Conservation (phyloP, 2,797 vertebrate species). For the Pelochelys cantorii region DNA sequence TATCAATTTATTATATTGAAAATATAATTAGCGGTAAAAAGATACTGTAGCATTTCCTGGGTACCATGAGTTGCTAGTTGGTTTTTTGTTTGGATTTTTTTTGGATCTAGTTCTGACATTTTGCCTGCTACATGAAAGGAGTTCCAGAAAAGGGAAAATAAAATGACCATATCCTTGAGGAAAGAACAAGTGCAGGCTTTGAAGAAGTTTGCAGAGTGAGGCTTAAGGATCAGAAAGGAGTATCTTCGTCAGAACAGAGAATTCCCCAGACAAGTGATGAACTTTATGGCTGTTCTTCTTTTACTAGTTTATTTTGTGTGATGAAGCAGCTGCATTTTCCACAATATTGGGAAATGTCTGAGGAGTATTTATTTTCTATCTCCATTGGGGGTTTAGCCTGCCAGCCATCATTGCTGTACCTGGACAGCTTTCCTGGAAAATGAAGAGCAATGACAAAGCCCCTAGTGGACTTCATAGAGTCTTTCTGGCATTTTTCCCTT, state of each 20-base stretch:
- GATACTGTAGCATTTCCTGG: neutral
- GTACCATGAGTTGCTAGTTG: accelerated
- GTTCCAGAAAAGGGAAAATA: neutral
- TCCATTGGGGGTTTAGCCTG: neutral
- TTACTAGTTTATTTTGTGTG: neutral
- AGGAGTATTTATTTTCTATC: neutral
- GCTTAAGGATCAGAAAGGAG: neutral
- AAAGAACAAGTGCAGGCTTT: neutral
- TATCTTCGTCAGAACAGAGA: neutral
- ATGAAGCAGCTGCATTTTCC: neutral
- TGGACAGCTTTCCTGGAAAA: neutral
- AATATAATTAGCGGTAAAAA: neutral
- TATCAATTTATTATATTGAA: neutral
- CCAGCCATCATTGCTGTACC: neutral
- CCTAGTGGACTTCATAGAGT: neutral
- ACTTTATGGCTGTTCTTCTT: neutral
- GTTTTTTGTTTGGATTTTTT: neutral
- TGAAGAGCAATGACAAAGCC: neutral
- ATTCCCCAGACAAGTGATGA: accelerated
- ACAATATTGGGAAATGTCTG: accelerated
- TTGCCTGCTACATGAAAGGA: neutral
- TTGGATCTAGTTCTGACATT: conserved; percentile 1
- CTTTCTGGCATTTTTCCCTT: neutral
- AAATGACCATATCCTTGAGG: neutral
- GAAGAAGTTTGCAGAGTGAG: neutral